Evolutionary conservation across 2,888 invertebrate species (phyloP).

Genomic region (Seira ritae): DNA sequence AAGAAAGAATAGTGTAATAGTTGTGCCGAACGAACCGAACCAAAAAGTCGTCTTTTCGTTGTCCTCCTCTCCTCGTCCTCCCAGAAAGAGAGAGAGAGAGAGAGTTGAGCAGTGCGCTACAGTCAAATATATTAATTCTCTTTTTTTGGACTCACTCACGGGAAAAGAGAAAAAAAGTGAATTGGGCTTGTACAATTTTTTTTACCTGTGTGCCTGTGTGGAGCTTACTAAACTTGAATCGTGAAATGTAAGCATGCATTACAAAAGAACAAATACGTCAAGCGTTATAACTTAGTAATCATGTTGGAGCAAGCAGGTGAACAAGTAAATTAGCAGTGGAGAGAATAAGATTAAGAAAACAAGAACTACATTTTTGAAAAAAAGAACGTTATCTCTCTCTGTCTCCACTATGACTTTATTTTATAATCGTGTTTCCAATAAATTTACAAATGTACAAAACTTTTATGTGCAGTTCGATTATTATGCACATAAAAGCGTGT

Average conservation of each 20-base stretch:
- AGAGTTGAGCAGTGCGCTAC: too few relatives aligned
- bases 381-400: conserved; percentile 1
- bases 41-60: background rate
- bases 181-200: background rate
- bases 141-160: background rate
- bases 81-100: too few relatives aligned
- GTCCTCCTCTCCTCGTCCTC: too few relatives aligned
- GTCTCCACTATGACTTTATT: conserved; percentile 31
- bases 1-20: conserved; percentile 29
- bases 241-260: conserved; percentile 20
- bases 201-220: background rate
- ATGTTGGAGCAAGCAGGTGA: conserved; percentile 41
- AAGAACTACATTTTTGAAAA: background rate
- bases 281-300: conserved; percentile 44
- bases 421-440: conserved; percentile 43
- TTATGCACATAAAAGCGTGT: conserved; percentile 11
- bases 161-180: background rate
- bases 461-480: conserved; percentile 14
- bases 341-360: conserved; percentile 2
- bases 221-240: background rate
- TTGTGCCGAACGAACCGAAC: background rate
- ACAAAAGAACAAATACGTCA: conserved; percentile 44
- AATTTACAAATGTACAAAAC: conserved; percentile 6
- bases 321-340: conserved; percentile 48
- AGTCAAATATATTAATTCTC: background rate